These are phyloP conservation scores for Melanotaenia maccullochi DNA, from an alignment of 2,797 vertebrate species.

Conservation along the genomic window DNA sequence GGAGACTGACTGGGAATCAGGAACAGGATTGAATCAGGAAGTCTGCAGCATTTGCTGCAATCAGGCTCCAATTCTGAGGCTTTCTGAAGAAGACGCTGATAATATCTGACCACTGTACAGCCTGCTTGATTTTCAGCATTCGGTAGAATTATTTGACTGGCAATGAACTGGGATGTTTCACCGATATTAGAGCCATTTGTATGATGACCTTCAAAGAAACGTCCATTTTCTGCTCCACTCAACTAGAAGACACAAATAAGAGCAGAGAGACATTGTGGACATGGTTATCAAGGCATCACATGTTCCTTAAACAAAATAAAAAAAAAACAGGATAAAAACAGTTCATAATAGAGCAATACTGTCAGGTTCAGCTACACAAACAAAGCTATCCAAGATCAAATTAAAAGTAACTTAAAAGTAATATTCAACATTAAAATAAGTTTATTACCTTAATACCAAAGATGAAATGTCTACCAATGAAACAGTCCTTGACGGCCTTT, in stretches of 20 bases:
- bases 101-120: slow-evolving; percentile 72
- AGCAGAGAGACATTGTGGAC: neutral
- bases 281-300: neutral
- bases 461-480: slow-evolving; percentile 90
- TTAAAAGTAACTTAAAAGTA: neutral
- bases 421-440: neutral
- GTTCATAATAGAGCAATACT: neutral
- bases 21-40: slow-evolving; percentile 25
- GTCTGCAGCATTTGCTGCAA: slow-evolving; percentile 10
- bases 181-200: slow-evolving; percentile 9
- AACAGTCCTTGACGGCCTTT: slow-evolving; percentile 90
- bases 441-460: slow-evolving; percentile 92
- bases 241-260: slow-evolving; percentile 55
- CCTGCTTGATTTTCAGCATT: slow-evolving; percentile 39
- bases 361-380: neutral
- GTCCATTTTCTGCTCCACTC: slow-evolving; percentile 34
- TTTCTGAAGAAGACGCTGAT: slow-evolving; percentile 62
- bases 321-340: too few relatives aligned
- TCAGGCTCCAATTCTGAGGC: slow-evolving; percentile 45
- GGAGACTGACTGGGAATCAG: slow-evolving; percentile 29
- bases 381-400: neutral
- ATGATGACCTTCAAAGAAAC: slow-evolving; percentile 29
- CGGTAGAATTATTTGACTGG: slow-evolving; percentile 76
- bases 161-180: slow-evolving; percentile 56
- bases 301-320: neutral